Conservation (phyloP, 1,140 invertebrate species). For the Pararge aegeria region DNA sequence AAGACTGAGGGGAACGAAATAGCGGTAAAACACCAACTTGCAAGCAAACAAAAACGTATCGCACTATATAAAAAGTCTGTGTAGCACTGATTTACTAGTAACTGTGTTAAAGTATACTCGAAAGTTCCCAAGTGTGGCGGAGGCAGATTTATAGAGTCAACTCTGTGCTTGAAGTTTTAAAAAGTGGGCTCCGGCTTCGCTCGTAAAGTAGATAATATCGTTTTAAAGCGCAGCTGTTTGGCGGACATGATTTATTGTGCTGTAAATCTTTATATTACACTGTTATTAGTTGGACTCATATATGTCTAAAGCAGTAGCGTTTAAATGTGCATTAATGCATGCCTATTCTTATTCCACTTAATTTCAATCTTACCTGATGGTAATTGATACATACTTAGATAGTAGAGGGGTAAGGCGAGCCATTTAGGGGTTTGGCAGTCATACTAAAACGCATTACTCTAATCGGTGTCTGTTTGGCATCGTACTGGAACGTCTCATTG, state of each 20-base stretch:
- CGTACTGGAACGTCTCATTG: no score
- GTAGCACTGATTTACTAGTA: conserved; percentile 16
- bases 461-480: no score
- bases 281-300: neutral
- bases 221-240: neutral
- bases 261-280: neutral
- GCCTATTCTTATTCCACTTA: no score
- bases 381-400: no score
- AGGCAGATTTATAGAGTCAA: conserved; percentile 9
- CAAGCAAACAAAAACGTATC: neutral
- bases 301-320: no score
- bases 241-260: neutral
- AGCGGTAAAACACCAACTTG: no score
- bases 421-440: no score
- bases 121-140: neutral
- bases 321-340: no score
- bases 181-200: neutral
- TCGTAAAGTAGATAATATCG: neutral
- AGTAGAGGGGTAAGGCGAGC: no score
- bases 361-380: no score
- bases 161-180: conserved; percentile 12
- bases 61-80: neutral
- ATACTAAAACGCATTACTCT: no score
- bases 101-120: conserved; percentile 2
- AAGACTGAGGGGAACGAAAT: no score